These are phyloP conservation scores for Julus scandinavius DNA, from an alignment of 2,888 invertebrate species.

Conservation along the genomic window DNA sequence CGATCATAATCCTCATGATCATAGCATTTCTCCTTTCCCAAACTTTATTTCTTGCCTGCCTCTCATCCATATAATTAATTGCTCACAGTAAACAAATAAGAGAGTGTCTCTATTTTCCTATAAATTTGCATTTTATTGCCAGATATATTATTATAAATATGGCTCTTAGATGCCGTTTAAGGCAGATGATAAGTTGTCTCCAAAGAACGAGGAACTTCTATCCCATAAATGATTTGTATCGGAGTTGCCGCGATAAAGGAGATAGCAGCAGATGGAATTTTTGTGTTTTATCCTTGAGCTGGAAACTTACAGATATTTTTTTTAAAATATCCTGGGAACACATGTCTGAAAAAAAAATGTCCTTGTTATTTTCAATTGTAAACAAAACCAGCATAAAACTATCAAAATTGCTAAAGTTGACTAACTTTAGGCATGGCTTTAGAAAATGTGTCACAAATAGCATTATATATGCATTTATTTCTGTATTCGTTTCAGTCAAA, in stretches of 20 bases:
- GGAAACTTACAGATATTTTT: not conserved
- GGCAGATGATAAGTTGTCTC: not conserved
- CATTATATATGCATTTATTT: too few species aligned
- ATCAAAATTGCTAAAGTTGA: not conserved
- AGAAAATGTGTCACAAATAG: not conserved
- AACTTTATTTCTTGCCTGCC: conserved; percentile 31
- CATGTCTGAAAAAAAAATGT: not conserved
- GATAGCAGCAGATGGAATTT: not conserved
- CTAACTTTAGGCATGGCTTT: not conserved
- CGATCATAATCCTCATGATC: not conserved
- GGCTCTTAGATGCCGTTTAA: not conserved
- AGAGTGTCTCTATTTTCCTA: conserved; percentile 19
- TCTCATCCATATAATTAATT: not conserved
- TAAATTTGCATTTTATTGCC: conserved; percentile 16
- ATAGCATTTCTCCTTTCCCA: not conserved
- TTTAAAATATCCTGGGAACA: not conserved
- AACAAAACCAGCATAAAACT: not conserved
- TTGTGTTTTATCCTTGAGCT: not conserved
- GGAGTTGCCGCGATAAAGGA: not conserved
- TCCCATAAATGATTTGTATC: not conserved
- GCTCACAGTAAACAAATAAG: conserved; percentile 44
- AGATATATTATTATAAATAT: conserved; percentile 22
- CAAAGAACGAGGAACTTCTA: conserved; percentile 16
- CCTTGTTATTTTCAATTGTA: not conserved
- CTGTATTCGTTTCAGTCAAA: too few species aligned